phyloP scores from a whole-genome alignment of 2,113 vertebrate species.

The Aphyosemion australe region DNA sequence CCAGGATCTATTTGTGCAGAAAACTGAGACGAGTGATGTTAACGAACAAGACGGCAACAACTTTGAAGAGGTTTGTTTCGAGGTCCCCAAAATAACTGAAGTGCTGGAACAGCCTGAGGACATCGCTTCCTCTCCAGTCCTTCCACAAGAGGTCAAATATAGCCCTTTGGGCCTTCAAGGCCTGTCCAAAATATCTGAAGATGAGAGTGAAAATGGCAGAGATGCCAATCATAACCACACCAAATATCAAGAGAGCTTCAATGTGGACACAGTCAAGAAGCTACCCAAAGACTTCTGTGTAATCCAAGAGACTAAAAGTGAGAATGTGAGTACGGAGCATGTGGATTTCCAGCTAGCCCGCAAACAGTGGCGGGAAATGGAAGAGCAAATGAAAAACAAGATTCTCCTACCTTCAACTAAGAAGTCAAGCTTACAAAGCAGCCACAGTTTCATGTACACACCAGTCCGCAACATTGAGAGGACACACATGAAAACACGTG shows the following conservation, averaged over 20 bases:
- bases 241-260: constrained; percentile 35
- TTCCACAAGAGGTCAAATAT: constrained; percentile 72
- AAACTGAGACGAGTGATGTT: constrained; percentile 58
- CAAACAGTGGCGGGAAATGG: constrained; percentile 82
- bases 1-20: constrained; percentile 81
- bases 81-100: constrained; percentile 61
- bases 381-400: constrained; percentile 78
- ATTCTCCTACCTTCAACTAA: constrained; percentile 61
- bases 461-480: constrained; percentile 80
- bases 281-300: constrained; percentile 83
- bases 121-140: constrained; percentile 8
- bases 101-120: constrained; percentile 72
- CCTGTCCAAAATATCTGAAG: constrained; percentile 80
- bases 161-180: constrained; percentile 64
- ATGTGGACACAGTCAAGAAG: constrained; percentile 69
- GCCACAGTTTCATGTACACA: constrained; percentile 81
- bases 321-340: constrained; percentile 82
- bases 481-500: constrained; percentile 64
- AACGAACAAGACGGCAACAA: constrained; percentile 35
- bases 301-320: constrained; percentile 81
- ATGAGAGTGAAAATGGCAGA: constrained; percentile 73
- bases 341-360: constrained; percentile 81
- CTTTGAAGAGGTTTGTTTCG: constrained; percentile 47
- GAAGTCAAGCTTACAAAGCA: constrained; percentile 66
- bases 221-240: constrained; percentile 51